Percentiles rank a stretch among this genome's conserved stretches.
These are phyloP conservation scores for Sylvilagus floridanus DNA, from an alignment of 2,797 vertebrate species.

Conservation along the genomic window DNA sequence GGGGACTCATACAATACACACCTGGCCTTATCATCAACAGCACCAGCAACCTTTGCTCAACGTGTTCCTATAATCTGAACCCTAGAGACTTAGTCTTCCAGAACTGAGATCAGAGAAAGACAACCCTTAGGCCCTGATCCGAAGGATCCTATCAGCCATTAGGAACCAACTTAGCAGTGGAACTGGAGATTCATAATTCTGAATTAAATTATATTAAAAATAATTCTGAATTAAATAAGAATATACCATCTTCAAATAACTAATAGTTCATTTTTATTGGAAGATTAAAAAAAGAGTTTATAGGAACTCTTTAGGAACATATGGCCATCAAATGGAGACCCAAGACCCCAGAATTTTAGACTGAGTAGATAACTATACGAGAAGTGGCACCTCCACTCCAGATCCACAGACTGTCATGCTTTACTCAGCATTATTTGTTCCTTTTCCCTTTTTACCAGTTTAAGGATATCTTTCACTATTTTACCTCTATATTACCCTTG, in stretches of 20 bases:
- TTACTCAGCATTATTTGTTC: not conserved
- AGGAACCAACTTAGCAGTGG: not conserved
- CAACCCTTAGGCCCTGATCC: not conserved
- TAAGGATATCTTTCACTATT: not conserved
- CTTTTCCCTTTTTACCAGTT: not conserved
- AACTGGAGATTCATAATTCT: not conserved
- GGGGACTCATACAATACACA: not conserved
- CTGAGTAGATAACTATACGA: not conserved
- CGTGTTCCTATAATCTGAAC: not conserved
- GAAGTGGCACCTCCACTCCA: not conserved
- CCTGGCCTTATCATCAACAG: not conserved
- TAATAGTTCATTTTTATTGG: not conserved
- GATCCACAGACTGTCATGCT: not conserved
- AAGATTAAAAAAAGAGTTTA: not conserved
- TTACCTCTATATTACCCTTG: not conserved
- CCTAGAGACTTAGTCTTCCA: not conserved
- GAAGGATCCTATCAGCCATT: not conserved
- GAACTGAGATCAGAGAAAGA: not conserved
- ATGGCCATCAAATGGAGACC: not conserved
- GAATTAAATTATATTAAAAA: not conserved
- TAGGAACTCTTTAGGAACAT: not conserved
- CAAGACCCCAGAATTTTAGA: not conserved
- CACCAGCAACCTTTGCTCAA: not conserved
- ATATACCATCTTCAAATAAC: not conserved
- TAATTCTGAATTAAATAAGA: not conserved